These are phyloP conservation scores for Agrenia bidenticulata DNA, from an alignment of 2,888 invertebrate genomes.

Conservation along the genomic window DNA sequence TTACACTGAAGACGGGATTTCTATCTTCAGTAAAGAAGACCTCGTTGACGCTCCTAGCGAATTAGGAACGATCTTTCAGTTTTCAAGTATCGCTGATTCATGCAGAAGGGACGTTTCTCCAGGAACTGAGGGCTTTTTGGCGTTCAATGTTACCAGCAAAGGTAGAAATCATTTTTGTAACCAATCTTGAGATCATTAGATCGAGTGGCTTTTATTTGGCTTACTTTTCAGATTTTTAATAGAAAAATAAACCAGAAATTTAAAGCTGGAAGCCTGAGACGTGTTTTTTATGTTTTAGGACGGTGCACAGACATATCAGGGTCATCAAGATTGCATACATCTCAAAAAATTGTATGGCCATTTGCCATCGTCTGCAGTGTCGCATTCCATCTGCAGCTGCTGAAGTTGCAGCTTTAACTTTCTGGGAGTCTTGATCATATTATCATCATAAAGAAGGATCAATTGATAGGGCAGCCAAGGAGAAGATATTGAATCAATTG, in stretches of 20 bases:
- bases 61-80: constrained; percentile 58
- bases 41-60: constrained; percentile 5
- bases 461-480: no score
- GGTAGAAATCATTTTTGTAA: constrained; percentile 63
- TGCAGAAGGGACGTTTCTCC: constrained; percentile 64
- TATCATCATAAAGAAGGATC: no score
- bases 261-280: not conserved
- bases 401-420: no score
- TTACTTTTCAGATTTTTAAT: no score
- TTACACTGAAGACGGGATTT: constrained; percentile 13
- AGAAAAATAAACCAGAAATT: no score
- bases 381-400: no score
- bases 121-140: constrained; percentile 63
- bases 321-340: constrained; percentile 7
- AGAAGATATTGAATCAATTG: no score
- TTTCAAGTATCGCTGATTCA: constrained; percentile 66
- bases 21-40: not conserved
- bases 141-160: constrained; percentile 70
- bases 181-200: no score
- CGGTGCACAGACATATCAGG: constrained; percentile 20
- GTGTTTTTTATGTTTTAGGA: constrained; percentile 11
- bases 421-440: no score
- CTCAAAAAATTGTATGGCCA: not conserved
- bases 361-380: constrained; percentile 1
- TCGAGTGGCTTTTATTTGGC: no score